Conservation (phyloP, 2,797 vertebrate species). For the Amblyraja radiata region DNA sequence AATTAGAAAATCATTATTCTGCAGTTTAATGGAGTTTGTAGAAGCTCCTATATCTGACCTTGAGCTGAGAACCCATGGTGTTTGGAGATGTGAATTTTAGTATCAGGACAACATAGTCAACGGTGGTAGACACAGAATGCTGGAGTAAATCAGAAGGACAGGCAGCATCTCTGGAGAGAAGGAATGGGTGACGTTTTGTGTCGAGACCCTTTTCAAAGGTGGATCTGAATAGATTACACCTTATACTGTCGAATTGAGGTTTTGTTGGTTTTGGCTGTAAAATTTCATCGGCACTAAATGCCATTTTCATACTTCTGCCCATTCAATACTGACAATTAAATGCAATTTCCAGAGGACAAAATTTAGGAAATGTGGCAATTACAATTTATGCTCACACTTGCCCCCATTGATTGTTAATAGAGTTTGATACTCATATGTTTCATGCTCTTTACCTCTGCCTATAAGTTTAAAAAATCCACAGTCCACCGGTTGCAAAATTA, state of each 20-base stretch:
- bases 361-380: neutral
- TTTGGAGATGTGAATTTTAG: neutral
- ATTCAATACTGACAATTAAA: neutral
- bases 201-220: too few species aligned
- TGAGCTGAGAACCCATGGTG: neutral
- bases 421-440: neutral
- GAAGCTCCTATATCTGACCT: neutral
- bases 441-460: neutral
- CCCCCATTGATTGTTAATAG: neutral
- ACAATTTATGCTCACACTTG: neutral
- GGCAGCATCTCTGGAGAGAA: too few species aligned
- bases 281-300: neutral
- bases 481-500: too few species aligned
- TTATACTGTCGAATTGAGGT: neutral
- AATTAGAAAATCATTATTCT: neutral
- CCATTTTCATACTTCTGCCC: neutral
- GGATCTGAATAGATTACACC: neutral
- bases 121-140: neutral
- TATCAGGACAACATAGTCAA: neutral
- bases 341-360: neutral
- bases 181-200: too few species aligned
- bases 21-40: neutral
- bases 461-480: neutral
- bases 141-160: too few species aligned
- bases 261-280: neutral